Conservation (phyloP, 2,113 vertebrate genomes). For the Murina feae region DNA sequence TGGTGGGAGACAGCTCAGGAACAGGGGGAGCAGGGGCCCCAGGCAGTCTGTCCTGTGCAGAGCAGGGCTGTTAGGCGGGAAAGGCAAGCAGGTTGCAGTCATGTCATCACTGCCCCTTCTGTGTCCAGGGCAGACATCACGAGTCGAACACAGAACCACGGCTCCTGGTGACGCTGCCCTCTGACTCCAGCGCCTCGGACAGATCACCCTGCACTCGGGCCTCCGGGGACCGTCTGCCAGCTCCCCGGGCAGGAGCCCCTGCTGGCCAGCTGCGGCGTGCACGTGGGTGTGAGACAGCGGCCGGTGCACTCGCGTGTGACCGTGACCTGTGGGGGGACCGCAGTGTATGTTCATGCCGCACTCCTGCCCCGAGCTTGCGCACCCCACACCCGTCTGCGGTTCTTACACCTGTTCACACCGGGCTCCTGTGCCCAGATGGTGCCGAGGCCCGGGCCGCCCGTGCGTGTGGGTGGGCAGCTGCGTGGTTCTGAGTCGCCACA, state of each 20-base stretch:
- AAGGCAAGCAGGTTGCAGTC: accelerated
- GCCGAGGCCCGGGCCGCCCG: accelerated
- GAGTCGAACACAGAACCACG: accelerated
- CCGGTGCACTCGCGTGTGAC: neutral
- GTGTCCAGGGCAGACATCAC: neutral
- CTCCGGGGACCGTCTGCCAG: neutral
- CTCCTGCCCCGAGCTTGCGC: neutral
- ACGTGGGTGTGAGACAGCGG: accelerated
- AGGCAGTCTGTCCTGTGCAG: accelerated
- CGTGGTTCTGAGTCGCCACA: accelerated
- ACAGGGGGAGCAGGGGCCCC: too few relatives aligned
- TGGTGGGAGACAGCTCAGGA: accelerated
- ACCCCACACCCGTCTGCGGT: accelerated
- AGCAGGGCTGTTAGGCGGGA: neutral
- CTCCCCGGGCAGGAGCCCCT: neutral
- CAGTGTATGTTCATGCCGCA: accelerated
- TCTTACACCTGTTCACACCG: accelerated
- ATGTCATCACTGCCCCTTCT: accelerated
- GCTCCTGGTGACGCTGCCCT: accelerated
- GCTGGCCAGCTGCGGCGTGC: accelerated
- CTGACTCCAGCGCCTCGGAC: neutral
- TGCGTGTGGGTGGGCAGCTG: accelerated
- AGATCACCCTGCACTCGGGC: accelerated
- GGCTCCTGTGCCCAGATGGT: accelerated
- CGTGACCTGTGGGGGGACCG: accelerated